Evolutionary conservation across 2,888 invertebrate genomes (phyloP).

Genomic region (Xylophagus ater): DNA sequence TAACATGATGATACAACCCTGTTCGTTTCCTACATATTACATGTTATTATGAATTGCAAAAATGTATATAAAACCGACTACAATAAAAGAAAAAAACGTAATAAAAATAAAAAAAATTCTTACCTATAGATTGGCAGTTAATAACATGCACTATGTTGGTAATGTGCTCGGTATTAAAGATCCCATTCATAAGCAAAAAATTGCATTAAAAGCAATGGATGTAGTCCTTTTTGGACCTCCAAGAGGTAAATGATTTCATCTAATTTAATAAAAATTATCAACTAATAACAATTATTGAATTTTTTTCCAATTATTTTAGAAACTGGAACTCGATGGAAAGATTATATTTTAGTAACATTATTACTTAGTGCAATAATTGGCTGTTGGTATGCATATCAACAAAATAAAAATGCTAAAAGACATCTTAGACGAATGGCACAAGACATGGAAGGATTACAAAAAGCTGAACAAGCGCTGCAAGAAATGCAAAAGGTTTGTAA

Average conservation of each 20-base stretch:
- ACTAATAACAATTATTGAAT: background rate
- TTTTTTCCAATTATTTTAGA: slow-evolving; percentile 39
- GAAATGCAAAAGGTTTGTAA: slow-evolving; percentile 59
- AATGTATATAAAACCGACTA: too few relatives aligned
- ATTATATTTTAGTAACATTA: slow-evolving; percentile 73
- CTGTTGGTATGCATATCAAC: slow-evolving; percentile 84
- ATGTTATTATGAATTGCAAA: background rate
- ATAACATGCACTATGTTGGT: slow-evolving; percentile 82
- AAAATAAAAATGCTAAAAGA: slow-evolving; percentile 75
- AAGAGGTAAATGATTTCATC: slow-evolving; percentile 61
- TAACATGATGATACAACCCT: background rate
- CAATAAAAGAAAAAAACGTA: too few relatives aligned
- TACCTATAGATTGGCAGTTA: slow-evolving; percentile 73
- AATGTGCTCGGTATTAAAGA: slow-evolving; percentile 90
- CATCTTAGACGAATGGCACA: slow-evolving; percentile 86
- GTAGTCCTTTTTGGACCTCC: slow-evolving; percentile 96
- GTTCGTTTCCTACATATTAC: background rate
- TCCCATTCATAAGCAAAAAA: slow-evolving; percentile 95
- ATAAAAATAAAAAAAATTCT: too few relatives aligned
- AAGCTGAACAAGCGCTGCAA: slow-evolving; percentile 77
- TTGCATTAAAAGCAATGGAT: slow-evolving; percentile 96
- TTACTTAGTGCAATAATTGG: slow-evolving; percentile 76
- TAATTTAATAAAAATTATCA: background rate
- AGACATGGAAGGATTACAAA: slow-evolving; percentile 85
- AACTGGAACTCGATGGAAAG: slow-evolving; percentile 75